Evolutionary conservation across 2,888 invertebrate species (phyloP), one percentile per base, ranked within the genome.

Genomic region (Spodoptera littoralis): DNA sequence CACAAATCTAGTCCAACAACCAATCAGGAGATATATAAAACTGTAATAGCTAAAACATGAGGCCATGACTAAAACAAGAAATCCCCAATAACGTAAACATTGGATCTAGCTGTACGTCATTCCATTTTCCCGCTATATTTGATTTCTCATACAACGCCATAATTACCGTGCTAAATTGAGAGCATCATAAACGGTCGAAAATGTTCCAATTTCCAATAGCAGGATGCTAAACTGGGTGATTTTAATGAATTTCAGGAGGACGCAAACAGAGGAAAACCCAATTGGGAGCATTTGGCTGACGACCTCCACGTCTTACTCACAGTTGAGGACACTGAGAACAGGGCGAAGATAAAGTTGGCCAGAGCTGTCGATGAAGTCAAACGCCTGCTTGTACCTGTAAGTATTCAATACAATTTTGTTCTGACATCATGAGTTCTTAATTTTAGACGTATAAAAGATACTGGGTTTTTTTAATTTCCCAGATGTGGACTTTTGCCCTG

Each of bases 251-350:
- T 79, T 53, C 95, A 99, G 99, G 99, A 99, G 96, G 99, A 99
- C 90, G 97, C 98, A 87, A 99, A 99, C 95, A 96, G 99, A 90
- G 99, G 99, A 80, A 99, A 99, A 95, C 99, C 99, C 76, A 99
- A 99, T 95, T 99, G 99, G 99, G 99, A 99, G 92, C 99, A 99
- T 91, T 95, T 99, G 89, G 99, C 98, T 83, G 99, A 99, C 90
- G 99, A 99, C 86, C 96, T 99, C 63, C 99, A 99, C 94, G 99
- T 99, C 73, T 95, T 99, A 81, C 97, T 99, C 85, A 99, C 99
- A 80, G 99, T 99, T 36, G 99, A 99, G 95, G 99, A 99, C 93
- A 98, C 99, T 74, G 98, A 99, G 90, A 99, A 99, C 94, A 96
- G 99, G 88, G 99, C 99, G 76, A 97, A 98, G 90, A 95, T 99